These are phyloP conservation scores for Eumeta japonica DNA, from an alignment of 1,140 invertebrate genomes.

Conservation along the genomic window DNA sequence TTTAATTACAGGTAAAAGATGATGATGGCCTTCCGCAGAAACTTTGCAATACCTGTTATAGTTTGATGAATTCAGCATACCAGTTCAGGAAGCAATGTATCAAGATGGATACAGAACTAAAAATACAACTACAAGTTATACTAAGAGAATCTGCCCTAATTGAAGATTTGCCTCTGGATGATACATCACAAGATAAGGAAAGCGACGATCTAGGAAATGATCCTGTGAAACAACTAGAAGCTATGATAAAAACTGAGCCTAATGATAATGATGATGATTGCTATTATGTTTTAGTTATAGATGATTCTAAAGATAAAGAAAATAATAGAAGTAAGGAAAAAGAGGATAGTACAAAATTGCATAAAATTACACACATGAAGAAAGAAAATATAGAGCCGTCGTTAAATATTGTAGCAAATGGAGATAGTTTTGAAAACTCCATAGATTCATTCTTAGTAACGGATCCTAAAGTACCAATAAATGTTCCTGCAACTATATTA, in stretches of 20 bases:
- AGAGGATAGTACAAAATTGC: conserved; percentile 10
- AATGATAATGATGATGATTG: conserved; percentile 43
- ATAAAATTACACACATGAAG: conserved; percentile 9
- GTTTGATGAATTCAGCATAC: conserved; percentile 38
- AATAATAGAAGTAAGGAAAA: conserved; percentile 11
- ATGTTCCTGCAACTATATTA: conserved; percentile 42
- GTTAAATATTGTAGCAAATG: not conserved
- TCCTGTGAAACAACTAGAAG: conserved; percentile 41
- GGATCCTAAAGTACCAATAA: conserved; percentile 30
- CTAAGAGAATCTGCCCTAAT: conserved; percentile 13
- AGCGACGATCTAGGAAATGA: conserved; percentile 29
- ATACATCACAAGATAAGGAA: conserved; percentile 15
- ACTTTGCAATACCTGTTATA: conserved; percentile 39
- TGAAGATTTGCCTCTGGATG: conserved; percentile 12
- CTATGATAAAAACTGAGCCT: conserved; percentile 42
- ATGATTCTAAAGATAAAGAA: conserved; percentile 32
- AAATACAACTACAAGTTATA: conserved; percentile 28
- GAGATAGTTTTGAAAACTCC: conserved; percentile 25
- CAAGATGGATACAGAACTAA: conserved; percentile 45
- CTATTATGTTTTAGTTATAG: conserved; percentile 46
- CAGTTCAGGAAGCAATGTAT: conserved; percentile 49
- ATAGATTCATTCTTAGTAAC: conserved; percentile 38
- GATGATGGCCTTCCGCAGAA: conserved; percentile 46
- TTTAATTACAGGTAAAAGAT: conserved; percentile 35
- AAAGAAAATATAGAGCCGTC: not conserved